phyloP scores from a whole-genome alignment of 1,140 invertebrate species.

The Oscheius sp. region DNA sequence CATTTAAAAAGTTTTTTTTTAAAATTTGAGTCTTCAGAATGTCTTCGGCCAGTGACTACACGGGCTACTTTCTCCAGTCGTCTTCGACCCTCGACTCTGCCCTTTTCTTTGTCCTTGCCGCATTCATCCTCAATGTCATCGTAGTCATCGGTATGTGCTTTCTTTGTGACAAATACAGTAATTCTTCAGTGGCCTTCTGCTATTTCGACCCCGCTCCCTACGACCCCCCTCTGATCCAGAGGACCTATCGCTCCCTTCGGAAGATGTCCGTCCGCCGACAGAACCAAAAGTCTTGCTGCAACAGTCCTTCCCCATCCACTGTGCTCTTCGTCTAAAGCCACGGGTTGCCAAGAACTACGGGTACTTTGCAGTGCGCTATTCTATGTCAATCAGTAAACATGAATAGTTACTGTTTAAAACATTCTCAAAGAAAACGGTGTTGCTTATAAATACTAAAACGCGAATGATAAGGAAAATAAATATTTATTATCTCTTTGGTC shows the following conservation, averaged over 20 bases:
- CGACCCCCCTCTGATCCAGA: slow-evolving; percentile 9
- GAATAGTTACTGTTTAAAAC: no score
- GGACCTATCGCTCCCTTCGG: slow-evolving; percentile 7
- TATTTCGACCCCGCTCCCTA: slow-evolving; percentile 34
- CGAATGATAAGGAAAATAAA: no score
- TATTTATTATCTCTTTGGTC: no score
- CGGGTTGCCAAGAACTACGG: no score
- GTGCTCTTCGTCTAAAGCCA: slow-evolving; percentile 14
- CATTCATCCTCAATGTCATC: slow-evolving; percentile 37
- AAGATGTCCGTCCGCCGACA: background rate
- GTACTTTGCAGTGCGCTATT: no score
- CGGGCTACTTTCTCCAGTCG: slow-evolving; percentile 23
- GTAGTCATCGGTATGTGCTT: slow-evolving; percentile 32
- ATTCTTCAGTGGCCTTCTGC: slow-evolving; percentile 32
- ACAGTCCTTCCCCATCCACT: background rate
- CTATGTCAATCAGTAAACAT: no score
- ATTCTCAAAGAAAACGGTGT: no score
- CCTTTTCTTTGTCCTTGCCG: slow-evolving; percentile 36
- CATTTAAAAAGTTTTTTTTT: no score
- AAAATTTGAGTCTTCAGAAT: no score
- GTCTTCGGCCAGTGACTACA: slow-evolving; percentile 18
- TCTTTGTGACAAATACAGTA: background rate
- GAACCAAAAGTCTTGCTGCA: background rate
- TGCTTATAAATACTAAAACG: no score
- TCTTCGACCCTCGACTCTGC: slow-evolving; percentile 38